Evolutionary conservation across 2,113 vertebrate genomes (phyloP).

Genomic region (Leucoraja erinaceus): DNA sequence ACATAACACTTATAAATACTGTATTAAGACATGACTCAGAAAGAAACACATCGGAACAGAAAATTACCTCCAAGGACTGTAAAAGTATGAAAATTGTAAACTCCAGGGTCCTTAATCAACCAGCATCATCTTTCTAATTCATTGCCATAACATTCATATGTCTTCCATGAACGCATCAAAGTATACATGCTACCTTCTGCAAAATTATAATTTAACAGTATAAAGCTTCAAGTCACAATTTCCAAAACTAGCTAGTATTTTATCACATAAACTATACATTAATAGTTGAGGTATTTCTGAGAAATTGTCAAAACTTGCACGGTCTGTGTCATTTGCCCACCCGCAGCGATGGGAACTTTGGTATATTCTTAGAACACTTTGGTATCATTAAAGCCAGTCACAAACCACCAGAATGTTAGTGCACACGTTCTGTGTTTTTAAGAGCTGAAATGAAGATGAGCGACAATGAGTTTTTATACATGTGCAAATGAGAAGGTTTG

Average conservation of each 20-base stretch:
- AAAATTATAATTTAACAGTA: conserved; percentile 93
- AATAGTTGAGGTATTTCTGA: conserved; percentile 99
- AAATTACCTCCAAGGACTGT: conserved; percentile 56
- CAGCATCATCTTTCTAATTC: conserved; percentile 49
- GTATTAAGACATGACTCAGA: conserved; percentile 58
- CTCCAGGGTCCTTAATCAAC: conserved; percentile 53
- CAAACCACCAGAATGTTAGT: conserved; percentile 5
- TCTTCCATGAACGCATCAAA: conserved; percentile 79
- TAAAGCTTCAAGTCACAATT: conserved; percentile 99
- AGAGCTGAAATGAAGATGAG: conserved; percentile 25
- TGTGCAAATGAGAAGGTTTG: not conserved
- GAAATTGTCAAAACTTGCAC: conserved; percentile 97
- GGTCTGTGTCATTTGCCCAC: conserved; percentile 70
- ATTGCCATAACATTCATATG: conserved; percentile 77
- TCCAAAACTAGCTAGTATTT: conserved; percentile 97
- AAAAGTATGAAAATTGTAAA: conserved; percentile 61
- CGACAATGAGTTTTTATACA: conserved; percentile 5
- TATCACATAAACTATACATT: conserved; percentile 99
- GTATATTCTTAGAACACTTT: conserved; percentile 32
- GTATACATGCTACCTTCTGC: conserved; percentile 76
- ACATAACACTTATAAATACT: conserved; percentile 86
- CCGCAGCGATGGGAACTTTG: conserved; percentile 26
- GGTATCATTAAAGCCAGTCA: conserved; percentile 24
- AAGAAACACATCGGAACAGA: conserved; percentile 57
- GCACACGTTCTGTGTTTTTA: conserved; percentile 35